Evolutionary conservation across 2,888 invertebrate genomes (phyloP).

Genomic region (Myathropa florea): DNA sequence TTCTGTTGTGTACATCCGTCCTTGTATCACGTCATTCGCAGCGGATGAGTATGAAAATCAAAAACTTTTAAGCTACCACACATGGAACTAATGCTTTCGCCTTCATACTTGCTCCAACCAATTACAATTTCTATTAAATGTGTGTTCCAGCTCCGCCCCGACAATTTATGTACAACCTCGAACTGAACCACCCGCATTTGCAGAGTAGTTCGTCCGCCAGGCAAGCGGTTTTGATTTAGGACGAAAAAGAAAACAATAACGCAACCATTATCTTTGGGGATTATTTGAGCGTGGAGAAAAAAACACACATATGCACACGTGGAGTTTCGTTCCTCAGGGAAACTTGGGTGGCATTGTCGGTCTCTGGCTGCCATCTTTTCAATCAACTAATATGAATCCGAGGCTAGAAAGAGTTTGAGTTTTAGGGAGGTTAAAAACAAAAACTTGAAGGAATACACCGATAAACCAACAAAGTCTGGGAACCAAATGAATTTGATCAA

Average conservation of each 20-base stretch:
- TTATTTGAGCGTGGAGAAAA: background rate
- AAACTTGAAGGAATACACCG: background rate
- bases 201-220: background rate
- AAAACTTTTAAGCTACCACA: background rate
- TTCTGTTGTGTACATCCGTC: background rate
- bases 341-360: background rate
- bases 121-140: background rate
- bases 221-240: background rate
- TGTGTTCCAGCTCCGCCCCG: background rate
- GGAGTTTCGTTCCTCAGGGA: background rate
- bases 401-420: background rate
- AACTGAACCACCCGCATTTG: background rate
- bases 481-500: constrained; percentile 42
- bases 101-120: too few species aligned
- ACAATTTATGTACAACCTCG: background rate
- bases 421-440: background rate
- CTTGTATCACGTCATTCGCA: background rate
- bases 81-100: background rate
- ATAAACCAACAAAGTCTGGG: background rate
- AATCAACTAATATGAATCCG: background rate
- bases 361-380: background rate
- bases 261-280: too few species aligned
- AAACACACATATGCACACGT: background rate
- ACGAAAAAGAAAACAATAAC: background rate
- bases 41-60: background rate